Evolutionary conservation across 2,888 invertebrate genomes (phyloP), one percentile per base, ranked within the genome.

Genomic region (Ceriagrion tenellum): DNA sequence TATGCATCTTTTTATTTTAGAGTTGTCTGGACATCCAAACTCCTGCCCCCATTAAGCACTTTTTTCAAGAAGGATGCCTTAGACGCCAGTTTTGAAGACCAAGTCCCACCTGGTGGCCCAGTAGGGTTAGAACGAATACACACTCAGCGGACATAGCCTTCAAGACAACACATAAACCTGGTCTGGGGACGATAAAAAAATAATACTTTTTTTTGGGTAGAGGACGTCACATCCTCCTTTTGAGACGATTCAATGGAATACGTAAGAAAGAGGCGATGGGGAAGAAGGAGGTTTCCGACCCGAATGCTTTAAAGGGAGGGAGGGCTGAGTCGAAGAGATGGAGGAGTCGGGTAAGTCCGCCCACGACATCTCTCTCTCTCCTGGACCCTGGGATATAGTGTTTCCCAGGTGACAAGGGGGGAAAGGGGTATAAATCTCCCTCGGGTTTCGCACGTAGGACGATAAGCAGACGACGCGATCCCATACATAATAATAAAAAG

Each of bases 401-500:
- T 93, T 93, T 55, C 93, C 93, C 93, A 93, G 69, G 93, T 69
- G 91, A 12, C 59, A 63, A 63, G 40, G 18, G 69, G 26, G 40
- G 26, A 69, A 26, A 74, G 69, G 69, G 26, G 47, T n/a, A 69
- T 63, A 91, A 91, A 91, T 63, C 91, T 69, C 91, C 59, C 63
- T 10, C 40, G 69, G 69, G 74, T 93, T 74, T 93, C 81, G 47
- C 69, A 69, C 69, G 47, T 93, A 40, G 30, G n/a, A 69, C 69
- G 93, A 69, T 93, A 74, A 63, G 63, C 69, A 69, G 69, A 63
- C 59, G 69, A 40, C 40, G 63, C 91, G 59, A 59, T 63, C 63
- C 20, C 91, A 91, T 91, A 91, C 91, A 91, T 91, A 93, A 74
- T 74, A 93, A 74, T 93, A 93, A 93, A 93, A 93, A 35, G 81